phyloP scores from a whole-genome alignment of 2,113 vertebrate species.

The Pipa parva region DNA sequence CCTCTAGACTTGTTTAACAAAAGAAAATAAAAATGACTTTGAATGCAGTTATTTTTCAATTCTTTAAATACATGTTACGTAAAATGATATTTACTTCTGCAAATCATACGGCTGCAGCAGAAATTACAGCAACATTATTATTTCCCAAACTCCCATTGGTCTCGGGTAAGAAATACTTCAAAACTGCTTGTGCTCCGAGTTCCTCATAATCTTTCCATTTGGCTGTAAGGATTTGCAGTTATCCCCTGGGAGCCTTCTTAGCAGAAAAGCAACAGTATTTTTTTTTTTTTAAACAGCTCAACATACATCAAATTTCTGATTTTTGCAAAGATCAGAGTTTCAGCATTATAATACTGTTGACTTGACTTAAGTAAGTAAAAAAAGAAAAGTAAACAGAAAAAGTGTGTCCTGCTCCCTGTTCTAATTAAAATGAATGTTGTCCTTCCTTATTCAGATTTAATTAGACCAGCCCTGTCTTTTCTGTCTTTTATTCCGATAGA shows the following conservation, averaged over 20 bases:
- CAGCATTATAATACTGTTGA: background rate
- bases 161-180: background rate
- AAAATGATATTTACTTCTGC: no score
- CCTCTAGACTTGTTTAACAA: no score
- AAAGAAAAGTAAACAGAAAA: background rate
- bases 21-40: no score
- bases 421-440: slow-evolving; percentile 23
- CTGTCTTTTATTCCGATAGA: background rate
- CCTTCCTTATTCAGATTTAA: slow-evolving; percentile 21
- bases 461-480: slow-evolving; percentile 4
- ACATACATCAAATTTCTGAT: background rate
- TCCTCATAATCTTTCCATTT: background rate
- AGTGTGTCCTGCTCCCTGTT: background rate
- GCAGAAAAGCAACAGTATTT: background rate
- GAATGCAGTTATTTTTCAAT: no score
- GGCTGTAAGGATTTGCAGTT: background rate
- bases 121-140: no score
- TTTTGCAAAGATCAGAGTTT: background rate
- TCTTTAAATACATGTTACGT: no score
- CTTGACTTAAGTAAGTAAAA: background rate
- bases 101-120: no score
- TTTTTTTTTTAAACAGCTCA: background rate
- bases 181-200: background rate
- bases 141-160: background rate
- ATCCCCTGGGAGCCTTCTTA: background rate